These are phyloP conservation scores for Quadroppia sp. DNA, from an alignment of 2,888 invertebrate genomes.

Conservation along the genomic window DNA sequence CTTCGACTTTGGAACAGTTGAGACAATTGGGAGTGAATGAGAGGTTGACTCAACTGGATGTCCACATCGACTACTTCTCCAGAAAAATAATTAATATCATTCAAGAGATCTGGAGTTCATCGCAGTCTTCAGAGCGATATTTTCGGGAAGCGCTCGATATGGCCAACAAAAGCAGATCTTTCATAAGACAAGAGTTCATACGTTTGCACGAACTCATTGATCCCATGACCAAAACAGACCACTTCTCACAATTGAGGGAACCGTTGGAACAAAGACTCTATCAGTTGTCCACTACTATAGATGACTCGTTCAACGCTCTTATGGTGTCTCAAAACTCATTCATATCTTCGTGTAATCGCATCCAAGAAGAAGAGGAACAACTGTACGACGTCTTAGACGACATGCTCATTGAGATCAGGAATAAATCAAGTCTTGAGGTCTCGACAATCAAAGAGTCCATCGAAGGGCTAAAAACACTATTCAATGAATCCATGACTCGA, in stretches of 20 bases:
- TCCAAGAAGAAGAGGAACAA: conserved; percentile 64
- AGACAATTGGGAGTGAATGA: conserved; percentile 40
- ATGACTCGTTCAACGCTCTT: conserved; percentile 53
- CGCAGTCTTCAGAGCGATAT: conserved; percentile 54
- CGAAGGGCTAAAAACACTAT: conserved; percentile 26
- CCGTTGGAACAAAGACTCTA: conserved; percentile 45
- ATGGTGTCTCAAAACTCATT: conserved; percentile 63
- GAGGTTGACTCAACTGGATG: conserved; percentile 46
- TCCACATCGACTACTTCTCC: conserved; percentile 47
- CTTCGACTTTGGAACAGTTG: conserved; percentile 1
- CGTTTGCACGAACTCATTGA: conserved; percentile 47
- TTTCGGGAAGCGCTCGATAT: conserved; percentile 59
- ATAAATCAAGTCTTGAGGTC: conserved; percentile 56
- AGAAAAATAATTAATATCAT: conserved; percentile 62
- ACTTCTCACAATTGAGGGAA: conserved; percentile 44
- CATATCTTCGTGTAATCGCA: conserved; percentile 63
- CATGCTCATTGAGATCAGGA: conserved; percentile 62
- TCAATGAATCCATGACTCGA: conserved; percentile 40
- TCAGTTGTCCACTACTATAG: conserved; percentile 46
- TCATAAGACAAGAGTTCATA: conserved; percentile 57
- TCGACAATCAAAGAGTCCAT: conserved; percentile 41
- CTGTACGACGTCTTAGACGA: conserved; percentile 63
- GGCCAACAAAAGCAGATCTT: conserved; percentile 58
- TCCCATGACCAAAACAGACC: conserved; percentile 44
- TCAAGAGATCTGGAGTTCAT: conserved; percentile 61